These are phyloP conservation scores for Drosophila sp. DNA, from an alignment of 1,140 invertebrate genomes.

Conservation along the genomic window DNA sequence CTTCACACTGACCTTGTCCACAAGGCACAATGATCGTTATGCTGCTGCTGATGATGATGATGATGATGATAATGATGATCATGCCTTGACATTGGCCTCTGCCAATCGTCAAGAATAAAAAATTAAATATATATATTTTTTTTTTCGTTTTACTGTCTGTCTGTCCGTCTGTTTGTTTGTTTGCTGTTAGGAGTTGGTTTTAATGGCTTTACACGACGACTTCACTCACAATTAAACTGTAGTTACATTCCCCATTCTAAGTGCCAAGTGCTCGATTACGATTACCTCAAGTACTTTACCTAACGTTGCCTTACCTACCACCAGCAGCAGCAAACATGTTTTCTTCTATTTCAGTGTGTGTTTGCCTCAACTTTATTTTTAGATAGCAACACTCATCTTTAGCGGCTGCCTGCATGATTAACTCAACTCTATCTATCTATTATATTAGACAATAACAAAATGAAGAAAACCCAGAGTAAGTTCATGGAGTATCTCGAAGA, in stretches of 20 bases:
- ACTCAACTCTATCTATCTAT: constrained; percentile 36
- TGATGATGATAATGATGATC: constrained; percentile 9
- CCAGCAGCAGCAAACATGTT: constrained; percentile 41
- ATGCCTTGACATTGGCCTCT: constrained; percentile 59
- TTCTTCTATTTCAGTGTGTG: constrained; percentile 41
- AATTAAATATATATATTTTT: constrained; percentile 10
- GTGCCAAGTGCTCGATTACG: constrained; percentile 71
- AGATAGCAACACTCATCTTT: constrained; percentile 46
- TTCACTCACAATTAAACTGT: constrained; percentile 29
- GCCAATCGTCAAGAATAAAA: constrained; percentile 23
- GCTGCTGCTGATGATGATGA: neutral
- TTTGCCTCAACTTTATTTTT: constrained; percentile 58
- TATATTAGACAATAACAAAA: constrained; percentile 22
- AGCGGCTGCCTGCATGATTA: constrained; percentile 62
- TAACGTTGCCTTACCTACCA: neutral
- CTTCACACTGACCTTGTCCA: constrained; percentile 67
- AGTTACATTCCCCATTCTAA: constrained; percentile 46
- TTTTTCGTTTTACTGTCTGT: neutral
- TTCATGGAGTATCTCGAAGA: neutral
- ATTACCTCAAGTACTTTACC: constrained; percentile 41
- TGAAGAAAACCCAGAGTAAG: neutral
- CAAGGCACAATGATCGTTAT: constrained; percentile 24
- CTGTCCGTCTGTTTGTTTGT: neutral
- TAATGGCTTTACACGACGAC: constrained; percentile 53
- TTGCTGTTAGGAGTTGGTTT: constrained; percentile 13